Base-by-base conservation (phyloP, 1,140 invertebrate species). In the Physella acuta region DNA sequence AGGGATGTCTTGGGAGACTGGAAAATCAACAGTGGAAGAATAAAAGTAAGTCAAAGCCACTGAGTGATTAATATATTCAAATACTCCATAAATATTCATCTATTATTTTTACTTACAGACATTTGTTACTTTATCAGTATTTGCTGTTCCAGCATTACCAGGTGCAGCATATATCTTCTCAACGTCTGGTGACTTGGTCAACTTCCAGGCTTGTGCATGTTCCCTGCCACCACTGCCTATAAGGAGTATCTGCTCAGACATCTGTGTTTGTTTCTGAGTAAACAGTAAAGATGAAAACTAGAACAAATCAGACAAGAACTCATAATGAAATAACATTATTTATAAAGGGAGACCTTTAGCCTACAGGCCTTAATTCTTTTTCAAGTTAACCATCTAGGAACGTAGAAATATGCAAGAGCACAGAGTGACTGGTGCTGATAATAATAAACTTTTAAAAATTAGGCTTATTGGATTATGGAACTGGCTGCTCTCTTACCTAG, bases 201-300 rank as follows among this genome's bases (percentile, higher is more conserved):
- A 81, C 85, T 97, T 97, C 94, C 94, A 97, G 31, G 87, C 85
- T 74, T 98, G 88, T 16, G 94, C 94, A 88, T 98, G 94, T 86
- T 99, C 97, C 73, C 97, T 88, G n/a, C 94, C 96, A 44, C 97
- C 96, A 82, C 90, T 88, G 20, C 97, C 97, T 79, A 98, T 90
- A 8, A 98, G 89, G 59, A 98, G 85, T 65, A 98, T 89, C 17
- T 75, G 75, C 37, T 72, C 70, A 64, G 62, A 52, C 70, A 75
- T 75, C n/a, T n/a, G n/a, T n/a, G n/a, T n/a, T n/a, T n/a, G n/a
- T n/a, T n/a, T n/a, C n/a, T n/a, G n/a, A n/a, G n/a, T n/a, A n/a
- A n/a, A n/a, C n/a, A n/a, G n/a, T n/a, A n/a, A n/a, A n/a, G n/a
- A n/a, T n/a, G n/a, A n/a, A n/a, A n/a, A n/a, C n/a, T n/a, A n/a